Evolutionary conservation across 2,888 invertebrate genomes (phyloP).

Genomic region (Clepsis dumicolana): DNA sequence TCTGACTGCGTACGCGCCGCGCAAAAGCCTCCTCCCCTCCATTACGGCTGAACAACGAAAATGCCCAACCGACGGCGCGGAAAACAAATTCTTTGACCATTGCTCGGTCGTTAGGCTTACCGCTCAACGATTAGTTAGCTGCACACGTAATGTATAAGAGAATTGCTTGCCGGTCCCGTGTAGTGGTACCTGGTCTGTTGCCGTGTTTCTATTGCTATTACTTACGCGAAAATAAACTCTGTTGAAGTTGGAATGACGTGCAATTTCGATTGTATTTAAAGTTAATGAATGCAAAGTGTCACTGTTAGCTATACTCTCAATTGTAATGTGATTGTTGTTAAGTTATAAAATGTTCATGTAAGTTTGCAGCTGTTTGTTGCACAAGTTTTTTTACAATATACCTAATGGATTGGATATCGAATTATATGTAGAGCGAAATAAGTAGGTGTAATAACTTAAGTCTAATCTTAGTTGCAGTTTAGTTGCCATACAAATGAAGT

Average conservation of each 20-base stretch:
- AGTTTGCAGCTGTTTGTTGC: background rate
- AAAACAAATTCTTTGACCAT: background rate
- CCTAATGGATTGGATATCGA: too few relatives aligned
- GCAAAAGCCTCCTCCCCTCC: constrained; percentile 68
- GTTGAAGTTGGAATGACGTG: background rate
- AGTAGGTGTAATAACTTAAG: too few relatives aligned
- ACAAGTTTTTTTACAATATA: constrained; percentile 7
- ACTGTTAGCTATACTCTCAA: constrained; percentile 40
- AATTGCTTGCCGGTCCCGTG: background rate
- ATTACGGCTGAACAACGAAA: constrained; percentile 3
- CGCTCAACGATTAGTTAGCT: background rate
- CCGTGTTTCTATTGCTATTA: background rate
- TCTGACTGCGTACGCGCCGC: constrained; percentile 65
- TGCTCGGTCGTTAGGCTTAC: background rate
- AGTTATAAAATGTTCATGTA: constrained; percentile 5
- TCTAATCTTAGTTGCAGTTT: too few relatives aligned
- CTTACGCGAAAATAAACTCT: constrained; percentile 4
- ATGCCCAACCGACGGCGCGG: background rate
- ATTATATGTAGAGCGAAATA: too few relatives aligned
- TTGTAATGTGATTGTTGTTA: constrained; percentile 38
- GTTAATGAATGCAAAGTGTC: constrained; percentile 37
- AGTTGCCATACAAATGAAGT: too few relatives aligned
- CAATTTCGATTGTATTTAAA: background rate
- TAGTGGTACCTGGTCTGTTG: background rate
- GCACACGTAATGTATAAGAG: background rate